Evolutionary conservation across 2,113 vertebrate species (phyloP), one percentile per base, ranked within the genome.

Genomic region (Riparia riparia): DNA sequence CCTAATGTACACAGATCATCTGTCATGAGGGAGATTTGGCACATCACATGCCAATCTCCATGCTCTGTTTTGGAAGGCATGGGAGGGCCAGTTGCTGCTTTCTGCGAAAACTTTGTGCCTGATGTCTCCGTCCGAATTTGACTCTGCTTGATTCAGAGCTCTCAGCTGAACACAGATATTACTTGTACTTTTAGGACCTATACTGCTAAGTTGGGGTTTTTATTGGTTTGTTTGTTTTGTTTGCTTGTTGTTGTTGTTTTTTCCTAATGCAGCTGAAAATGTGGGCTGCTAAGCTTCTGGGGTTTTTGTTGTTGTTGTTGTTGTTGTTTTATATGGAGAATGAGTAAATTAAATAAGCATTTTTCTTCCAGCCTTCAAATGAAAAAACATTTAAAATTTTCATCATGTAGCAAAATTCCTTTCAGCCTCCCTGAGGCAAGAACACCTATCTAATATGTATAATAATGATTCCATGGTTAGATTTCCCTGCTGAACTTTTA

Each of bases 31-130:
- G 29, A 37, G 10, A 44, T 64, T 44, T 50, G 70, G 50, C 5
- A 65, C 66, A 45, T 19, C 0, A 0, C 9, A 22, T 66, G 29
- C 25, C 56, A 50, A 29, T 20, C 10, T 76, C 12, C 14, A 7
- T 47, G 22, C 10, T 80, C 47, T 14, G 8, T 61, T 77, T 70
- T 17, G 29, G 19, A 42, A 14, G 20, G 5, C 7, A 45, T 45
- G 34, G 29, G 9, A 57, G 14, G 29, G 24, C 9, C 42, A 47
- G 21, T 31, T n/a, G 29, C 25, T 66, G 18, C 37, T 72, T 92
- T 76, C 47, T 41, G 18, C 32, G 72, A 56, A 57, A 51, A 45
- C 37, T 63, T 77, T 66, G 7, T 57, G 26, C n/a, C 49, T 77
- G 22, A 37, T 47, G 9, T 56, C 50, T 50, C 58, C 72, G 44